phyloP scores from a whole-genome alignment of 2,888 invertebrate species.

The Mamestra brassicae region DNA sequence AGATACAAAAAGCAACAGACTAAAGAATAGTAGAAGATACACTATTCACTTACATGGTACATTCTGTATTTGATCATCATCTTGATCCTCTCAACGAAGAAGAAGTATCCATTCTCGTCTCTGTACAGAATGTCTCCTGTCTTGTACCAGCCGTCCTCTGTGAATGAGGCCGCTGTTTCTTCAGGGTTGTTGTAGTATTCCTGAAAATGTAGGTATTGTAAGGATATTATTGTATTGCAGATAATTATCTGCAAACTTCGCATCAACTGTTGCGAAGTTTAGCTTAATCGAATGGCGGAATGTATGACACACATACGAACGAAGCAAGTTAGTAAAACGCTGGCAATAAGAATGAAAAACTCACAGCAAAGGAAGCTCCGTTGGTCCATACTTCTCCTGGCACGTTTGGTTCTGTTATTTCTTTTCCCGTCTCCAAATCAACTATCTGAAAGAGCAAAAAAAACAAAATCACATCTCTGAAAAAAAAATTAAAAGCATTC shows the following conservation, averaged over 20 bases:
- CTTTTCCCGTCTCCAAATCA: slow-evolving; percentile 77
- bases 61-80: slow-evolving; percentile 86
- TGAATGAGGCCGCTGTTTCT: slow-evolving; percentile 66
- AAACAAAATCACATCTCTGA: neutral
- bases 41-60: slow-evolving; percentile 78
- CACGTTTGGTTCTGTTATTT: slow-evolving; percentile 78
- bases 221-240: too few relatives aligned
- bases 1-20: too few relatives aligned
- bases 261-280: too few relatives aligned
- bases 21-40: too few relatives aligned
- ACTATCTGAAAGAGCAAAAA: slow-evolving; percentile 75
- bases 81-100: slow-evolving; percentile 86
- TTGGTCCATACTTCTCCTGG: slow-evolving; percentile 80
- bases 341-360: slow-evolving; percentile 34
- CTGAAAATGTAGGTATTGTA: neutral
- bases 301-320: too few relatives aligned
- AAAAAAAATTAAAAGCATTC: neutral
- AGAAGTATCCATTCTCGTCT: slow-evolving; percentile 85
- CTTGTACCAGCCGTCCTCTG: slow-evolving; percentile 81
- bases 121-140: slow-evolving; percentile 88
- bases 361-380: slow-evolving; percentile 76
- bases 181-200: slow-evolving; percentile 57
- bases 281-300: too few relatives aligned
- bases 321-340: too few relatives aligned
- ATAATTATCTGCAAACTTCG: too few relatives aligned